These are phyloP conservation scores for Rana temporaria DNA, from an alignment of 2,113 vertebrate genomes.

Conservation along the genomic window DNA sequence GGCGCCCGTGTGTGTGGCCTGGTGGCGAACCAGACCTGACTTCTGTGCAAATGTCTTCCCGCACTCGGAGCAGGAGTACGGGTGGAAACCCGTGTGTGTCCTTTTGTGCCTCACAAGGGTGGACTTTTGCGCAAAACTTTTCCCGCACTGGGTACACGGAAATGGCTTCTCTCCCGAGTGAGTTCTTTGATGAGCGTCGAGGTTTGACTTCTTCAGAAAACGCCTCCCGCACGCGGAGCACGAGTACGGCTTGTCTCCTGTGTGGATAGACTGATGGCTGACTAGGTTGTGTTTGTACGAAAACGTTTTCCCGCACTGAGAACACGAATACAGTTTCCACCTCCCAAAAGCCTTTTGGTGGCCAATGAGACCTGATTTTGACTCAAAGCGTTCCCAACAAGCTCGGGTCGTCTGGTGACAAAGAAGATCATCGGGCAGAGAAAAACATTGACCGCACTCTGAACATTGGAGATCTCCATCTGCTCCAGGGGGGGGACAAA, in stretches of 20 bases:
- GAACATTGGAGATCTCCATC: no score
- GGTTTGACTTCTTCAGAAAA: neutral
- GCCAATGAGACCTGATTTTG: neutral
- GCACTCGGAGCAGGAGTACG: neutral
- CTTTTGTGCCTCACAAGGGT: neutral
- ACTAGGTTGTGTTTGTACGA: neutral
- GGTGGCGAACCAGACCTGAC: neutral
- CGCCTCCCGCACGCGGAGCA: neutral
- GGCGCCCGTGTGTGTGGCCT: constrained; percentile 3
- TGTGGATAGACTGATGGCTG: neutral
- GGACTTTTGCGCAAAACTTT: neutral
- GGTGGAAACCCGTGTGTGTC: constrained; percentile 3
- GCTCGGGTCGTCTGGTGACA: no score
- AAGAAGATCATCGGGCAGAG: no score
- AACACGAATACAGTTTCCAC: neutral
- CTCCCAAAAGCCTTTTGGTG: neutral
- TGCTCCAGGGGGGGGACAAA: no score
- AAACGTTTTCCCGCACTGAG: constrained; percentile 8
- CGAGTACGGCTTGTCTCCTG: neutral
- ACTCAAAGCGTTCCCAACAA: neutral
- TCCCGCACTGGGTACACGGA: neutral
- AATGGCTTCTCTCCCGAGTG: constrained; percentile 26
- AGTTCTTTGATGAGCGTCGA: neutral
- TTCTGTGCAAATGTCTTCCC: constrained; percentile 1
- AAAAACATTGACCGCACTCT: no score